Base-by-base conservation (phyloP, 2,888 invertebrate species). In the Lasius fuliginosus region DNA sequence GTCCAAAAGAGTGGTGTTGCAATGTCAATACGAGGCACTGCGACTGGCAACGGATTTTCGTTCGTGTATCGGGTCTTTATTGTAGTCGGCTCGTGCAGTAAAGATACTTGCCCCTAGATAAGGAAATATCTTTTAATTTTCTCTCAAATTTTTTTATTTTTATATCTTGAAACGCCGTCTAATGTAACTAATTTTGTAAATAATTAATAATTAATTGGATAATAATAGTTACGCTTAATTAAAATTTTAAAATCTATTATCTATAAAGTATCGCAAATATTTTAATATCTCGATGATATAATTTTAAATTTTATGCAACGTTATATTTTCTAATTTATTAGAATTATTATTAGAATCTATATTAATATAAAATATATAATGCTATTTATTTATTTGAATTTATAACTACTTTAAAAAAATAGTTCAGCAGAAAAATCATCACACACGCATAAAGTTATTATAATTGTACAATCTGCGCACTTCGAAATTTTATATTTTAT, bases 1-100 rank as follows among this genome's bases (percentile, higher is more conserved):
- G 42, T 30, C 67, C 74, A 73, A 12, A 85, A 49, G 0, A 86
- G n/a, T 6, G 89, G 84, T 12, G 62, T 56, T 15, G 79, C 58
- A 36, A 87, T 77, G 15, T 79, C 74, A 62, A 82, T 53, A 12
- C 42, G 74, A 12, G 87, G 64, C 4, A 84, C 18, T 49, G 73
- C 53, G 8, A 75, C 15, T 3, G 88, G 84, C 2, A 82, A 73
- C 12, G 46, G 67, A 58, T 40, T 42, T 82, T 76, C 56, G 3
- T n/a, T 84, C 46, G 2, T 4, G 18, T 46, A 46, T 8, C 23
- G 64, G 5, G 58, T 71, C 46, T 69, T 23, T 30, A 53, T 53
- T 30, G 73, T 56, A 15, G 15, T 56, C 36, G n/a, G 68, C 11
- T 83, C 49, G 0, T 60, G 56, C 23, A 62, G 9, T 9, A 64